phyloP scores from a whole-genome alignment of 2,797 vertebrate genomes.

The Cuniculus paca region DNA sequence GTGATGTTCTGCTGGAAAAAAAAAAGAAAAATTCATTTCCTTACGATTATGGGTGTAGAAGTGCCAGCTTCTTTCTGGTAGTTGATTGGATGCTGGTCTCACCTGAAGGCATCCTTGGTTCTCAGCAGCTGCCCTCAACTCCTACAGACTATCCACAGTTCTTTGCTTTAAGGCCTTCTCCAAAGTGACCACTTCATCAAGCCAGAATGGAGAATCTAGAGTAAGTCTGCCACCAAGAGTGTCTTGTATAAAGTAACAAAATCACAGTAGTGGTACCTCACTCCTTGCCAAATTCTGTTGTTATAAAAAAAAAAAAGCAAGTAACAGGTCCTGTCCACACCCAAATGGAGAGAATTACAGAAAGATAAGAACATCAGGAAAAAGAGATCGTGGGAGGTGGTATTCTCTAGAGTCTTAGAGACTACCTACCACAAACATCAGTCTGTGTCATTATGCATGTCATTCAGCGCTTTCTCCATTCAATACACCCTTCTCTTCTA shows the following conservation, averaged over 20 bases:
- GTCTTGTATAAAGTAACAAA: neutral
- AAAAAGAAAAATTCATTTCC: too few relatives aligned
- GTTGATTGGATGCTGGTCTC: neutral
- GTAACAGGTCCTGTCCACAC: neutral
- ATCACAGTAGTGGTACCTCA: neutral
- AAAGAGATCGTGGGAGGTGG: neutral
- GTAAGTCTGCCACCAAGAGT: constrained; percentile 7
- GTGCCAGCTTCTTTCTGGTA: neutral
- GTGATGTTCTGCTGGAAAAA: constrained; percentile 91
- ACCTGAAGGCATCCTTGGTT: constrained; percentile 2
- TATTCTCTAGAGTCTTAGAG: neutral
- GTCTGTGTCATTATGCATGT: neutral
- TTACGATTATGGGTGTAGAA: neutral
- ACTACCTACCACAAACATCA: neutral
- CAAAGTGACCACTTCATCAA: constrained; percentile 21
- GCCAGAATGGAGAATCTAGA: neutral
- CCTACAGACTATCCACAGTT: neutral
- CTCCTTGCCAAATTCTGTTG: neutral
- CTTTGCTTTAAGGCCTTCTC: neutral
- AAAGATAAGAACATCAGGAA: neutral
- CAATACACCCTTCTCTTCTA: neutral
- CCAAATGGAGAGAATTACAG: neutral
- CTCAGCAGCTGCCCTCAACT: neutral
- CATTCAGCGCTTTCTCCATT: neutral
- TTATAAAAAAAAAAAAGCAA: constrained; percentile 36